Evolutionary conservation across 2,113 vertebrate species (phyloP).

Genomic region (Cynocephalus volans): DNA sequence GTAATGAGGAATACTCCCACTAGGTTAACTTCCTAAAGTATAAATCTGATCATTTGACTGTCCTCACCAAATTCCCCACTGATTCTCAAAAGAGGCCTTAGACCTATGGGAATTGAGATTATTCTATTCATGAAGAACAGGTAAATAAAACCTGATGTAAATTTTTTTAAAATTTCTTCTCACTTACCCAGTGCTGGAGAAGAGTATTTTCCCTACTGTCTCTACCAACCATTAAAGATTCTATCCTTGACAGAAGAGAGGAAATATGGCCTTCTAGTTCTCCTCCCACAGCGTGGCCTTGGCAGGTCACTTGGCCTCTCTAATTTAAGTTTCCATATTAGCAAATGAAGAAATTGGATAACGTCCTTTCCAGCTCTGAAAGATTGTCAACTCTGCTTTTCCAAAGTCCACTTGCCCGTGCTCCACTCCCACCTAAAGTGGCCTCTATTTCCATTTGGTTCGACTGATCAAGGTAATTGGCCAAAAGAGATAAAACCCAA

Average conservation of each 20-base stretch:
- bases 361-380: background rate
- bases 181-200: background rate
- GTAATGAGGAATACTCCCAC: background rate
- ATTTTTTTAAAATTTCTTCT: background rate
- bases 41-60: conserved; percentile 56
- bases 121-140: background rate
- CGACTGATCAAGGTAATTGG: conserved; percentile 17
- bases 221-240: background rate
- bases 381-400: background rate
- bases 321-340: background rate
- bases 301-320: background rate
- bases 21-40: background rate
- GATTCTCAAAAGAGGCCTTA: conserved; percentile 2
- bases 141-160: conserved; percentile 27
- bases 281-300: background rate
- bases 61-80: background rate
- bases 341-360: conserved; percentile 38
- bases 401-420: background rate
- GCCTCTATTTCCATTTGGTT: background rate
- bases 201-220: background rate
- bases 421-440: background rate
- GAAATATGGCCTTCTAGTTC: background rate
- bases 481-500: conserved; percentile 63
- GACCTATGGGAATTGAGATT: background rate
- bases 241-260: background rate